Evolutionary conservation across 2,113 vertebrate species (phyloP), one percentile per base, ranked within the genome.

Genomic region (Paradoxurus hermaphroditus): DNA sequence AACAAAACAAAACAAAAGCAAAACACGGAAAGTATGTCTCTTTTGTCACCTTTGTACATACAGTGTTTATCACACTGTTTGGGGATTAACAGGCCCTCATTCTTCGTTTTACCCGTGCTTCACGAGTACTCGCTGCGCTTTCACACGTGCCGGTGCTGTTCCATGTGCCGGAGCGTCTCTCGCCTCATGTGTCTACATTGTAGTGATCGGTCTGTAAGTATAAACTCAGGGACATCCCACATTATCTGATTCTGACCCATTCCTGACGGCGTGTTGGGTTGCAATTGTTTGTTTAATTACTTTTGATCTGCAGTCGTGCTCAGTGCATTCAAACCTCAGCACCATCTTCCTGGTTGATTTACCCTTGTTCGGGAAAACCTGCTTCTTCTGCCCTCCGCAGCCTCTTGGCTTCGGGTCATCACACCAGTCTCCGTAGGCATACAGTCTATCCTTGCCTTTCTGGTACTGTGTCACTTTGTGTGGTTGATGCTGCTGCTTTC

Each of bases 331-430:
- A 21, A 59, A 59, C 56, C 21, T 59, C 21, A 59, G 56, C 56
- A 59, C 56, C 56, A 59, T 59, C 56, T 59, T 59, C 56, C 56
- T 25, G 56, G 56, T 59, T 59, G 56, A 59, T 59, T 59, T 59
- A 23, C 99, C 99, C 99, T 44, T 67, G 56, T 70, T 34, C 6
- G 21, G 13, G 34, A 81, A 91, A 87, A 84, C 23, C 6, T 12
- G 53, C 84, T 23, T 25, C 56, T n/a, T 79, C 23, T 19, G 16
- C 65, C 70, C 39, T 68, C 81, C 41, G 11, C 39, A 62, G 44
- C 73, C 67, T 21, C 41, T 3, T 31, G 53, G 39, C 85, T 23
- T 39, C 4, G 56, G 56, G 13, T 62, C 21, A 10, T 29, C 51
- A 84, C 14, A n/a, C n/a, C 1, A 10, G 62, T 82, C 34, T 79